These are phyloP conservation scores for Cerceris rybyensis DNA, from an alignment of 2,888 invertebrate genomes.

Conservation along the genomic window DNA sequence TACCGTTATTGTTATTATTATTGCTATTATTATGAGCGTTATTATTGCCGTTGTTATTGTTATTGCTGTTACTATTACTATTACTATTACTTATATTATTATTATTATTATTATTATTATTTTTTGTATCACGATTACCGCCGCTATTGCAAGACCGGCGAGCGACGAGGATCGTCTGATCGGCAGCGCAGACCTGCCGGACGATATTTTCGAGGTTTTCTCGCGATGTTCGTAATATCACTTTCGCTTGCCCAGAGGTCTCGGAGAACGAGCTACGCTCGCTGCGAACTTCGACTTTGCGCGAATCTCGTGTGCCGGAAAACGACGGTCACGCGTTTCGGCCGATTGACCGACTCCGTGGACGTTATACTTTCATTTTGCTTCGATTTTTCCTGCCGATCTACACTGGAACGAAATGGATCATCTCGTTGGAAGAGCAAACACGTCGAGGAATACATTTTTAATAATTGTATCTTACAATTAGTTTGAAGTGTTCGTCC, in stretches of 20 bases:
- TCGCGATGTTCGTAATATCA: conserved; percentile 17
- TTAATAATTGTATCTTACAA: too few relatives aligned
- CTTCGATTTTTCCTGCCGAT: too few relatives aligned
- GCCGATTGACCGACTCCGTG: too few relatives aligned
- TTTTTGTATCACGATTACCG: conserved; percentile 60
- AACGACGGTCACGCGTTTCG: too few relatives aligned
- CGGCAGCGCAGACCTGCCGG: neutral
- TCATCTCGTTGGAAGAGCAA: too few relatives aligned
- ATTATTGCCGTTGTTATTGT: conserved; percentile 68
- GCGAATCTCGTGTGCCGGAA: too few relatives aligned
- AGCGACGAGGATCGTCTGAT: conserved; percentile 5
- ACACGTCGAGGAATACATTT: too few relatives aligned
- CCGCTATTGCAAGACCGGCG: conserved; percentile 18
- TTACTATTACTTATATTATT: conserved; percentile 63
- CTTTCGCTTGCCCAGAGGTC: neutral
- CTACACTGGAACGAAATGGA: too few relatives aligned
- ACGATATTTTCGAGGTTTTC: neutral
- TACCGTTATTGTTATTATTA: conserved; percentile 79
- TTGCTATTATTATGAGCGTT: conserved; percentile 73
- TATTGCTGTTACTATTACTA: conserved; percentile 42
- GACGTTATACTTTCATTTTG: too few relatives aligned
- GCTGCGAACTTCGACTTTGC: too few relatives aligned
- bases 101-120: conserved; percentile 57
- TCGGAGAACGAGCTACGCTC: neutral
- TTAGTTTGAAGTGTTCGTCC: too few relatives aligned